Percentiles rank a stretch among this genome's conserved stretches.
Evolutionary conservation across 1,140 invertebrate genomes (phyloP).

Genomic region (Calosoma granatense): DNA sequence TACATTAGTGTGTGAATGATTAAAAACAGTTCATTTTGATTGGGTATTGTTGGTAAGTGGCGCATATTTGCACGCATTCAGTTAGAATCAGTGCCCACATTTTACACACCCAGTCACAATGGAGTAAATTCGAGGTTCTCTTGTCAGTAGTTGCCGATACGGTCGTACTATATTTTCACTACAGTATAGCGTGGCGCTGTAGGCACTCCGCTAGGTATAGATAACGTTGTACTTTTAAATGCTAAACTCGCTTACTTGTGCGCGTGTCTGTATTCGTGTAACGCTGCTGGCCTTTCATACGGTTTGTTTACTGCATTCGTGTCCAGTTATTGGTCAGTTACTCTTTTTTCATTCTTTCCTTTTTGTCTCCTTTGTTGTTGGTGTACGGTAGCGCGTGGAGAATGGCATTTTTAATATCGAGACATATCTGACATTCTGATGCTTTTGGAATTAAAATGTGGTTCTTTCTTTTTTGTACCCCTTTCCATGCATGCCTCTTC

Average conservation of each 20-base stretch:
- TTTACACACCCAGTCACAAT: not conserved
- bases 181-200: not conserved
- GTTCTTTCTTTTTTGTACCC: not conserved
- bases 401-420: conserved; percentile 4
- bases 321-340: not conserved
- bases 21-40: no score
- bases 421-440: conserved; percentile 2
- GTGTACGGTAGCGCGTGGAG: no score
- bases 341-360: not conserved
- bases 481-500: not conserved
- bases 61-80: no score
- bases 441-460: not conserved
- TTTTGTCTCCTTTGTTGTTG: no score
- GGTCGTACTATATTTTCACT: not conserved
- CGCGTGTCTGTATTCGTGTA: not conserved
- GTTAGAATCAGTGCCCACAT: not conserved
- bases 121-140: not conserved
- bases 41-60: no score
- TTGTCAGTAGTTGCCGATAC: not conserved
- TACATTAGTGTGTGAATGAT: no score
- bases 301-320: not conserved
- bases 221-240: not conserved
- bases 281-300: not conserved
- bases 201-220: not conserved
- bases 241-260: not conserved